Conservation (phyloP, 2,797 vertebrate genomes). For the Arnoldichthys spilopterus region DNA sequence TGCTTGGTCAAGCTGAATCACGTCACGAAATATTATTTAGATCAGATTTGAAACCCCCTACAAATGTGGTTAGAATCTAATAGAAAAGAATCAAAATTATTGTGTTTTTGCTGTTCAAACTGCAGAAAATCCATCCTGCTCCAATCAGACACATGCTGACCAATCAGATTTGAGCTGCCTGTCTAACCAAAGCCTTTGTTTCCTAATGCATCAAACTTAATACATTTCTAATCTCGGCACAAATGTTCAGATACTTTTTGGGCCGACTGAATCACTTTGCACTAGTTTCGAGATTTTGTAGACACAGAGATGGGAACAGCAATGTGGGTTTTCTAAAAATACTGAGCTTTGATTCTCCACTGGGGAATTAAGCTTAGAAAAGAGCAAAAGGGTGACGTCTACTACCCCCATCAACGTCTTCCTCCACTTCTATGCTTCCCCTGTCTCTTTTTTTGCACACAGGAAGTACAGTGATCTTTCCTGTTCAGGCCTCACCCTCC, state of each 20-base stretch:
- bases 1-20: too few species aligned
- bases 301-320: not conserved
- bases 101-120: too few species aligned
- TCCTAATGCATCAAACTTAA: too few species aligned
- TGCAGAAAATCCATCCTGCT: too few species aligned
- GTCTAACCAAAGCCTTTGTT: too few species aligned
- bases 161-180: too few species aligned
- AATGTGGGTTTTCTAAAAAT: not conserved
- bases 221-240: not conserved
- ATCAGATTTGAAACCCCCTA: too few species aligned
- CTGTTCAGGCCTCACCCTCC: slow-evolving; percentile 24
- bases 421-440: slow-evolving; percentile 1
- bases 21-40: too few species aligned
- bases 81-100: too few species aligned
- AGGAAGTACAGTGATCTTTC: slow-evolving; percentile 43
- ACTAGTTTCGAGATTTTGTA: not conserved
- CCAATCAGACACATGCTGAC: too few species aligned
- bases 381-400: not conserved
- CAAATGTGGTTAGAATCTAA: too few species aligned
- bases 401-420: not conserved
- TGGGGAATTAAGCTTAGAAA: not conserved
- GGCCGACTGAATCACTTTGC: not conserved
- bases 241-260: not conserved
- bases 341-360: not conserved
- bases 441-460: slow-evolving; percentile 7